Conservation (phyloP, 2,888 invertebrate genomes). For the Adelphocoris suturalis region DNA sequence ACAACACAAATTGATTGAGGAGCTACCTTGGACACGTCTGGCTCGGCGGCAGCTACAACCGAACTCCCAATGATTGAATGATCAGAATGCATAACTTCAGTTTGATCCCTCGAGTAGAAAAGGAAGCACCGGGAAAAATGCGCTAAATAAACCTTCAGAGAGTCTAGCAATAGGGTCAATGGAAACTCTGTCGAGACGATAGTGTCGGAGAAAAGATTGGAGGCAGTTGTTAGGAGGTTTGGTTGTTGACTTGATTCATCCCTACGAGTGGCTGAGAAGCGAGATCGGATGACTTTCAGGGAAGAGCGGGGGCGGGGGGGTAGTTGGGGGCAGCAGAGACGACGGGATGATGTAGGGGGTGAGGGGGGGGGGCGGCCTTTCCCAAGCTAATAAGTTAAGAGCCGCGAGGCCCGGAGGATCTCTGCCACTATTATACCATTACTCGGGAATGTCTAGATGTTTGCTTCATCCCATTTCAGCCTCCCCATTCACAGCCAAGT, state of each 20-base stretch:
- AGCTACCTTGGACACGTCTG: no score
- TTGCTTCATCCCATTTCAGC: slow-evolving; percentile 62
- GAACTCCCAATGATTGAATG: no score
- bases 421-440: slow-evolving; percentile 64
- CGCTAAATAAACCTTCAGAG: not conserved
- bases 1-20: no score
- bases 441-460: slow-evolving; percentile 55
- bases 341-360: no score
- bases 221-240: not conserved
- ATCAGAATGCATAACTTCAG: no score
- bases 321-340: not conserved
- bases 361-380: not conserved
- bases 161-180: not conserved
- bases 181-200: not conserved
- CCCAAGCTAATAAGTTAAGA: slow-evolving; percentile 63
- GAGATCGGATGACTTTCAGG: not conserved
- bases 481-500: slow-evolving; percentile 49
- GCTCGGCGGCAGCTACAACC: no score
- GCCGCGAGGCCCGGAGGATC: slow-evolving; percentile 41
- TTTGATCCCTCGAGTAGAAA: no score
- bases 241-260: slow-evolving; percentile 23
- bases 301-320: not conserved
- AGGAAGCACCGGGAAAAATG: not conserved
- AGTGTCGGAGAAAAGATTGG: not conserved
- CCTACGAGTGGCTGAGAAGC: not conserved